Conservation (phyloP, 1,140 invertebrate species). For the Drosophila bipectinata region DNA sequence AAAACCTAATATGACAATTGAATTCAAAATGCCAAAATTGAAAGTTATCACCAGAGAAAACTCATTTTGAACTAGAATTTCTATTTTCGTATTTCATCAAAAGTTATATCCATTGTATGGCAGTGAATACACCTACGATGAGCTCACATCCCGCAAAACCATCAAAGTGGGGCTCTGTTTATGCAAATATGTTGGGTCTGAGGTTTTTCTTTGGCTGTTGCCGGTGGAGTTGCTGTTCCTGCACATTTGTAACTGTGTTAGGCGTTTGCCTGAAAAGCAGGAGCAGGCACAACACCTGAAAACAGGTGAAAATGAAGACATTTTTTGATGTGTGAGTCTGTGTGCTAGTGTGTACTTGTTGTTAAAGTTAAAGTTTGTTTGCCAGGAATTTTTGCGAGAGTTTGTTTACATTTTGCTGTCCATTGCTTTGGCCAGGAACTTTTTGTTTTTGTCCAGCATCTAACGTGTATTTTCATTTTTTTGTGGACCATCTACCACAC, state of each 20-base stretch:
- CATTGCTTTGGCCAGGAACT: slow-evolving; percentile 3
- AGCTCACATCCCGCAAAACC: slow-evolving; percentile 23
- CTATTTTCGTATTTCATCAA: slow-evolving; percentile 9
- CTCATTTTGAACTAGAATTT: neutral
- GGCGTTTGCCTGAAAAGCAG: slow-evolving; percentile 47
- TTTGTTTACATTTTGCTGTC: slow-evolving; percentile 54
- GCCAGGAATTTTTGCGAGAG: slow-evolving; percentile 45
- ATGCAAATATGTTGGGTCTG: slow-evolving; percentile 68
- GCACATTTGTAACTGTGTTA: slow-evolving; percentile 55
- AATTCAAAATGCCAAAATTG: neutral
- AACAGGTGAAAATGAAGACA: slow-evolving; percentile 64
- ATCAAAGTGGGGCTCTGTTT: slow-evolving; percentile 59
- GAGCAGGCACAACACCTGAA: slow-evolving; percentile 23
- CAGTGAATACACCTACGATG: slow-evolving; percentile 15
- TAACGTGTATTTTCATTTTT: slow-evolving; percentile 15
- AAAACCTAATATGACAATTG: no score
- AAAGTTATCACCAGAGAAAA: neutral
- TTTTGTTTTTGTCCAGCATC: slow-evolving; percentile 37
- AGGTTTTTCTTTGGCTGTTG: slow-evolving; percentile 46
- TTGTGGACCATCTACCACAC: slow-evolving; percentile 39
- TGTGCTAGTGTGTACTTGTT: slow-evolving; percentile 13
- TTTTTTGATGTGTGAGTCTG: slow-evolving; percentile 27
- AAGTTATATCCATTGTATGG: neutral
- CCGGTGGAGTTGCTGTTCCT: slow-evolving; percentile 16
- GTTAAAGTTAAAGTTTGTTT: slow-evolving; percentile 57